Conservation (phyloP, 2,113 vertebrate species). For the Lota lota region DNA sequence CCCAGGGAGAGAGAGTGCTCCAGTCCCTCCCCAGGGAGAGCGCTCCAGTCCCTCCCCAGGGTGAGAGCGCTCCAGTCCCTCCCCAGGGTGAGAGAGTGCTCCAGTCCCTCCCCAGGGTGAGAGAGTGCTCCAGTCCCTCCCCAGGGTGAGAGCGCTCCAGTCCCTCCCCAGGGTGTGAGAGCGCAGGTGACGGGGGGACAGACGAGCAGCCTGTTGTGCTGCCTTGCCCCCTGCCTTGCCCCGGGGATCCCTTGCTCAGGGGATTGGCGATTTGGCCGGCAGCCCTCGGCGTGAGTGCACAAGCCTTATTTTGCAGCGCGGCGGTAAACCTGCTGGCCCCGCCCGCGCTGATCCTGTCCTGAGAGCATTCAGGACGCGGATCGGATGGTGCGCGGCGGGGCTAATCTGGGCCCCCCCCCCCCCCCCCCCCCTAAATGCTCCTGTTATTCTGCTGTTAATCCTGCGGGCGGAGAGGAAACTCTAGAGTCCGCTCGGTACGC, state of each 20-base stretch:
- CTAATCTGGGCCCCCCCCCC: constrained; percentile 3
- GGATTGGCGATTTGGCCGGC: constrained; percentile 48
- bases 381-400: constrained; percentile 35
- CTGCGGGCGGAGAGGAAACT: no score
- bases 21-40: no score
- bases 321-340: constrained; percentile 45
- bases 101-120: no score
- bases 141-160: no score
- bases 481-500: no score
- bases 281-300: constrained; percentile 30
- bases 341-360: constrained; percentile 20
- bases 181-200: no score
- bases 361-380: constrained; percentile 51
- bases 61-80: no score
- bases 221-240: constrained; percentile 5
- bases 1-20: no score
- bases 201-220: not conserved
- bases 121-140: no score
- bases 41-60: no score
- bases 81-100: no score
- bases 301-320: constrained; percentile 8
- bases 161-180: no score
- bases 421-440: not conserved
- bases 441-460: not conserved
- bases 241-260: constrained; percentile 34